Evolutionary conservation across 2,797 vertebrate genomes (phyloP), one percentile per base, ranked within the genome.

Genomic region (Oophaga sylvatica): DNA sequence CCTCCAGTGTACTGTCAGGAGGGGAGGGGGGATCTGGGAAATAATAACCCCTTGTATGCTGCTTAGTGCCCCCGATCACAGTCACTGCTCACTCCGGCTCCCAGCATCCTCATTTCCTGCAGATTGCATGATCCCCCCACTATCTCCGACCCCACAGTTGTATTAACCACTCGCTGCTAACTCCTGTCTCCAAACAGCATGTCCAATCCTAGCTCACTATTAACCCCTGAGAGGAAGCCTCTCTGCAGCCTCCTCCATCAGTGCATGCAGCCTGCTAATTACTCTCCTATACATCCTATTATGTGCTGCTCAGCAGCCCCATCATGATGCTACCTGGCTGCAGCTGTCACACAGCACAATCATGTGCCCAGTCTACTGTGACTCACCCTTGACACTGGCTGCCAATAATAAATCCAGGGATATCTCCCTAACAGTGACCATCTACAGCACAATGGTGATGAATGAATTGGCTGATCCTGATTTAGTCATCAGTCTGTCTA

Each of bases 21-120:
- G 86, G 82, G 87, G 82, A 88, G 87, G 87, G 87, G 86, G 81
- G 87, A 53, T 53, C 8, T 53, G 48, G 48, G 9, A 7, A 53
- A 53, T 5, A 10, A 11, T 53, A 53, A 53, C 48, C 48, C 48
- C 48, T 53, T 53, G 48, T 53, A 53, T 53, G 7, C 8, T 7
- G 48, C 48, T 53, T 8, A 53, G 1, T 53, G 9, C 5, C 48
- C 48, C 48, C 48, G 7, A 53, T 53, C 48, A 48, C 45, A 5
- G 22, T 12, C 53, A 53, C 6, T 31, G 12, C 76, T 71, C 62
- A 9, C 20, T 63, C n/a, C 57, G 41, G 26, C 53, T 22, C 29
- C 48, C 62, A 22, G 68, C 26, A 75, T 11, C 15, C 59, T 65
- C 11, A 26, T n/a, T 8, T 13, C n/a, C 53, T 48, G 35, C 31